Conservation (phyloP, 2,888 invertebrate species). For the Dione vanillae region DNA sequence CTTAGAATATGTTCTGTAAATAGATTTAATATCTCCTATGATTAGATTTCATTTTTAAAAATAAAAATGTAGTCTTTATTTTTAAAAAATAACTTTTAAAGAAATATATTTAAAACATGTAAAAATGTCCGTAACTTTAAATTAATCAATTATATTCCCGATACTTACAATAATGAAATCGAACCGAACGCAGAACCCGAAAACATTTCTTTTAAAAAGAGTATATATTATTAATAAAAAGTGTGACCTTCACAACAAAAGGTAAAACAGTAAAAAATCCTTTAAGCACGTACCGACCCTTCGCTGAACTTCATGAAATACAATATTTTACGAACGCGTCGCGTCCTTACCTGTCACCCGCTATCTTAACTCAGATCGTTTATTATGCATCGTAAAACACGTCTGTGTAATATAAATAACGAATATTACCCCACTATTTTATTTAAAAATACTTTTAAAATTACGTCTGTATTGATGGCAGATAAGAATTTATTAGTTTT, state of each 20-base stretch:
- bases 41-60: too few species aligned
- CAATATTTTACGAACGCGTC: conserved; percentile 34
- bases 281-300: conserved; percentile 7
- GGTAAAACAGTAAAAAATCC: conserved; percentile 3
- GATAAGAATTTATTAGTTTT: background rate
- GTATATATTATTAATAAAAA: conserved; percentile 1
- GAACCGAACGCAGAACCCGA: too few species aligned
- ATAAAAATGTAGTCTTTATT: too few species aligned
- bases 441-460: background rate
- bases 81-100: too few species aligned
- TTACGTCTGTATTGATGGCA: background rate
- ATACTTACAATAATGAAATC: too few species aligned
- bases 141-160: too few species aligned
- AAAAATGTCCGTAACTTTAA: too few species aligned
- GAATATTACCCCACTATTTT: background rate
- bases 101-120: too few species aligned
- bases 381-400: conserved; percentile 37
- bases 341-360: conserved; percentile 33
- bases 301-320: conserved; percentile 13
- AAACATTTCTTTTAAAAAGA: background rate
- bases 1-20: too few species aligned
- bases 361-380: conserved; percentile 27
- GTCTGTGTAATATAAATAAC: conserved; percentile 27
- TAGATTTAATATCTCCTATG: too few species aligned
- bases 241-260: conserved; percentile 3